These are phyloP conservation scores for Teleopsis dalmanni DNA, from an alignment of 1,140 invertebrate species.

Conservation along the genomic window DNA sequence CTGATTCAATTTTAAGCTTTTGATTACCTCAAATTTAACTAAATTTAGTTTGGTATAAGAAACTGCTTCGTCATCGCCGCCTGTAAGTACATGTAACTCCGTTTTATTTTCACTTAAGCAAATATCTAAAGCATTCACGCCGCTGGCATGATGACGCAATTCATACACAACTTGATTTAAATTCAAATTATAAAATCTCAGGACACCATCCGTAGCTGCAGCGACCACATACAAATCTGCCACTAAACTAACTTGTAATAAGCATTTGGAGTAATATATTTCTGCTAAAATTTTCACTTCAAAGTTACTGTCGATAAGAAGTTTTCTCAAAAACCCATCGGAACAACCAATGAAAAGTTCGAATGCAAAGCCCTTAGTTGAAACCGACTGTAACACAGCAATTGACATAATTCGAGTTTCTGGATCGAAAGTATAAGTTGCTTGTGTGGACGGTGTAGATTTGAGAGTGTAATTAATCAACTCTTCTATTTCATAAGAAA, in stretches of 20 bases:
- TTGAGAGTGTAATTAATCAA: conserved; percentile 19
- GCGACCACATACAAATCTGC: conserved; percentile 15
- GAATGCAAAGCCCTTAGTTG: conserved; percentile 5
- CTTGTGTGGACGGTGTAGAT: neutral
- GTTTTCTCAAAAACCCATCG: conserved; percentile 27
- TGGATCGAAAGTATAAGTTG: conserved; percentile 11
- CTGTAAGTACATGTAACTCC: conserved; percentile 26
- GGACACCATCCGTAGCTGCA: conserved; percentile 29
- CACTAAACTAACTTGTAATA: conserved; percentile 20
- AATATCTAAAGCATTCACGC: conserved; percentile 30
- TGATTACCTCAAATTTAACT: neutral
- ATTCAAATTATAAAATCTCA: conserved; percentile 20
- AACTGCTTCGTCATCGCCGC: conserved; percentile 36
- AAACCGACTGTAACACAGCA: conserved; percentile 7
- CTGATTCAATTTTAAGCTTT: neutral
- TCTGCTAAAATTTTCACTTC: neutral
- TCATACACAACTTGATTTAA: conserved; percentile 13
- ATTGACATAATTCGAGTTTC: conserved; percentile 36
- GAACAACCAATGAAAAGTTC: conserved; percentile 24
- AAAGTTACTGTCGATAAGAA: neutral
- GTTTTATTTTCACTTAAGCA: neutral
- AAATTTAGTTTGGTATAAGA: conserved; percentile 15
- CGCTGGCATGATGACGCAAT: conserved; percentile 24
- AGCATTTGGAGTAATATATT: conserved; percentile 22
- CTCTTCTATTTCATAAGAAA: conserved; percentile 14